Evolutionary conservation across 2,113 vertebrate genomes (phyloP), one percentile per base, ranked within the genome.

Genomic region (Sander lucioperca): DNA sequence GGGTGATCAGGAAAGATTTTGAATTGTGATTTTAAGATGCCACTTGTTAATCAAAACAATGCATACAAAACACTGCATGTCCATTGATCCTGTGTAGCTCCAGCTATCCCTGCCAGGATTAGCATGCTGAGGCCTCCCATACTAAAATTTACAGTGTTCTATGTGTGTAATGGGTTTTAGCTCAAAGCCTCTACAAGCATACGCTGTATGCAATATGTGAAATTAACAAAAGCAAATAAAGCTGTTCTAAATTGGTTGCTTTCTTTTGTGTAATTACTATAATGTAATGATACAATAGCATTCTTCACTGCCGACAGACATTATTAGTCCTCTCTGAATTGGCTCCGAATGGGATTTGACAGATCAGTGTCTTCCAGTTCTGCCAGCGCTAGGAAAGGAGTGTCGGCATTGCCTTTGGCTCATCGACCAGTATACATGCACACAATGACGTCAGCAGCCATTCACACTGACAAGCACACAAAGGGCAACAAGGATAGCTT

Each of bases 391-490:
- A 84, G 66, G 78, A 85, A 87, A 79, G 25, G 25, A 85, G 65
- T 36, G 53, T 51, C 21, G 39, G 58, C 57, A 8, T 74, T 78
- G 87, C 87, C 79, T 88, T 77, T 82, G 80, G 84, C 71, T 63
- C 75, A 93, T 94, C 27, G 88, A 93, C 87, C 36, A 30, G 68
- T 70, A 62, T 33, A 66, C 75, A 85, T 77, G 78, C 86, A 73
- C 76, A 47, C 69, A 33, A 16, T 90, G 90, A 93, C 82, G 82
- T 86, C 77, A 86, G 79, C 83, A 82, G 76, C n/a, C 86, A 0
- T 72, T 81, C 84, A 75, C 79, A 48, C 75, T 75, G 86, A 87
- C 88, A 80, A 39, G 80, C 64, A 25, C 82, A 85, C 72, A 86
- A 73, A 88, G 68, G 78, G 78, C 83, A 70, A 74, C 74, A 58